phyloP scores from a whole-genome alignment of 2,113 vertebrate genomes.

The Tetrax tetrax region DNA sequence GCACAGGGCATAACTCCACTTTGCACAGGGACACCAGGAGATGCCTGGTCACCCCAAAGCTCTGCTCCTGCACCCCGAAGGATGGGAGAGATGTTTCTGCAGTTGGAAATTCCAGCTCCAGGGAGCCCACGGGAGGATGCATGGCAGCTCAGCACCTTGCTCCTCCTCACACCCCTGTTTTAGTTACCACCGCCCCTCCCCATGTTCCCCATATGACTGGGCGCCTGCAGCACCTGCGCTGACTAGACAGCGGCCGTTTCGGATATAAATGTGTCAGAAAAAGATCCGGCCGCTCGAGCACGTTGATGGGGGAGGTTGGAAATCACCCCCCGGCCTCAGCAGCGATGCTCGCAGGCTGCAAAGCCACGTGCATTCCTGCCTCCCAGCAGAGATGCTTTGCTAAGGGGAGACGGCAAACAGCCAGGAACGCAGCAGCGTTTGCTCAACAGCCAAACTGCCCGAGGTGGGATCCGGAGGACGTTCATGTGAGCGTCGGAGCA shows the following conservation, averaged over 20 bases:
- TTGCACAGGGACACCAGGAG: not conserved
- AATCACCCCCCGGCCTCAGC: not conserved
- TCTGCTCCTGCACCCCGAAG: not conserved
- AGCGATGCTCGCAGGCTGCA: not conserved
- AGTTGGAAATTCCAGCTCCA: not conserved
- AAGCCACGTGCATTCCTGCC: not conserved
- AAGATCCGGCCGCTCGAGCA: not conserved
- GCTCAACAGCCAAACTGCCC: not conserved
- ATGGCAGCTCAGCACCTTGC: not conserved
- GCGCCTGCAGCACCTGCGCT: not conserved
- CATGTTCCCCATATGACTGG: not conserved
- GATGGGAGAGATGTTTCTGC: not conserved
- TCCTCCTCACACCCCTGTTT: not conserved
- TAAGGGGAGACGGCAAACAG: not conserved
- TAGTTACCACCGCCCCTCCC: not conserved
- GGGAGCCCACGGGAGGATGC: not conserved
- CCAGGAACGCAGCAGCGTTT: not conserved
- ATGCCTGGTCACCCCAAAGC: not conserved
- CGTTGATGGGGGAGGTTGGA: fast-evolving
- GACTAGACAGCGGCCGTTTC: not conserved
- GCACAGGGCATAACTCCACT: not conserved
- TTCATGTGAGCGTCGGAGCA: fast-evolving
- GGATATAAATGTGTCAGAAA: not conserved
- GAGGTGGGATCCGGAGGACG: not conserved
- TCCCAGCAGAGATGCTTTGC: not conserved